phyloP scores from a whole-genome alignment of 2,113 vertebrate genomes.

The Ictidomys tridecemlineatus region DNA sequence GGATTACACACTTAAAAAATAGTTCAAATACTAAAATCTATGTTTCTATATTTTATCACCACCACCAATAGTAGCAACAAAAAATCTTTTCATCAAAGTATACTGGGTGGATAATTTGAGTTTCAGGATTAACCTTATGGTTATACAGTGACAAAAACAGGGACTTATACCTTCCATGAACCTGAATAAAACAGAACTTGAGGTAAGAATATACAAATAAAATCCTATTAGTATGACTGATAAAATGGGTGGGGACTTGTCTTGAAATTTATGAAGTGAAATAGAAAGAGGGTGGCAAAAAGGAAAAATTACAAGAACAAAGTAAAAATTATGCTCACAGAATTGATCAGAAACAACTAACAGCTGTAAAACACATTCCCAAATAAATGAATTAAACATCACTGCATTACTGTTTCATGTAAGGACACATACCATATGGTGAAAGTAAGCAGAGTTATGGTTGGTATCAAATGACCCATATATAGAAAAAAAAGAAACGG shows the following conservation, averaged over 20 bases:
- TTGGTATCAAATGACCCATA: not conserved
- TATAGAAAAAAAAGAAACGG: not conserved
- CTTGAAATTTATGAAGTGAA: not conserved
- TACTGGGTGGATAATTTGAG: not conserved
- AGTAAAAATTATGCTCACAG: not conserved
- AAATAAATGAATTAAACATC: not conserved
- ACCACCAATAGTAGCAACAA: not conserved
- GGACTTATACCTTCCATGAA: not conserved
- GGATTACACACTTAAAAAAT: not conserved
- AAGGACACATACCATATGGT: not conserved
- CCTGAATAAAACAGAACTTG: not conserved
- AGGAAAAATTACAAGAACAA: not conserved
- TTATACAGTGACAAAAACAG: not conserved
- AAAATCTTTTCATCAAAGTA: not conserved
- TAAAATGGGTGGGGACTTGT: not conserved
- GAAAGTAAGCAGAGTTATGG: not conserved
- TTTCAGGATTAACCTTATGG: not conserved
- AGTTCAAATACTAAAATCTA: not conserved
- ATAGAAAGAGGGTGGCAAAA: not conserved
- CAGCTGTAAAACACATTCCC: not conserved
- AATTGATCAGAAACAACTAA: not conserved
- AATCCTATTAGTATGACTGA: not conserved
- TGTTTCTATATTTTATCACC: not conserved
- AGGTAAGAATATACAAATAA: not conserved
- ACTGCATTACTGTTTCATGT: not conserved